Evolutionary conservation across 2,888 invertebrate genomes (phyloP).

Genomic region (Sinohyriopsis cumingii): DNA sequence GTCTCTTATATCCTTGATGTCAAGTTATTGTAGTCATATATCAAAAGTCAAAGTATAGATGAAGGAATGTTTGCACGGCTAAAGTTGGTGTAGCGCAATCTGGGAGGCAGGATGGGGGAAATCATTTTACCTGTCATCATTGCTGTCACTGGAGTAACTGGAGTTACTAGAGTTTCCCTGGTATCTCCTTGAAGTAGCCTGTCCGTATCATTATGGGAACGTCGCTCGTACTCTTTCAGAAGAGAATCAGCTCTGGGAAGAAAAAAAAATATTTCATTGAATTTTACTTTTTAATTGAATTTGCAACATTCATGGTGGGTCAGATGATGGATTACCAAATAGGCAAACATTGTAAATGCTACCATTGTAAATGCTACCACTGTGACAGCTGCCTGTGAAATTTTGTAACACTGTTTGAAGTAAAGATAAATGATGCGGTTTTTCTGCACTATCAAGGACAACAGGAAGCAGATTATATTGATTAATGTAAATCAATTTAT

Average conservation of each 20-base stretch:
- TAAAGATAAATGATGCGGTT: too few relatives aligned
- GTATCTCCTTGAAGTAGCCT: conserved; percentile 22
- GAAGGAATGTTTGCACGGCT: too few relatives aligned
- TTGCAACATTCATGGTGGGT: neutral
- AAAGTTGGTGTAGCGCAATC: neutral
- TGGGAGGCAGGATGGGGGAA: conserved; percentile 18
- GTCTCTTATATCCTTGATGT: too few relatives aligned
- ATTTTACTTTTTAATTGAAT: neutral
- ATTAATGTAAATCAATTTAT: too few relatives aligned
- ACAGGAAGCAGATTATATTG: too few relatives aligned
- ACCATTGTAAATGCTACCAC: too few relatives aligned
- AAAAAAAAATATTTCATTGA: conserved; percentile 2
- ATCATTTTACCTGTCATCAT: conserved; percentile 15
- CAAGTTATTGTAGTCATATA: too few relatives aligned
- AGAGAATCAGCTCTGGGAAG: conserved; percentile 47
- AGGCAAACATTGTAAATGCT: neutral
- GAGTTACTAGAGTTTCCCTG: conserved; percentile 4
- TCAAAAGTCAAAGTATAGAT: too few relatives aligned
- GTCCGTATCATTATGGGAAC: conserved; percentile 38
- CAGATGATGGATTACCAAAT: neutral
- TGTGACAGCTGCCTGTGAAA: neutral
- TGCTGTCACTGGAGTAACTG: conserved; percentile 7
- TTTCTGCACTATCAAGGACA: too few relatives aligned
- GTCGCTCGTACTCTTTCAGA: conserved; percentile 44
- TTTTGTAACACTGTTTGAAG: too few relatives aligned